Base-by-base conservation (phyloP, 2,797 vertebrate species). In the Antennarius maculatus region DNA sequence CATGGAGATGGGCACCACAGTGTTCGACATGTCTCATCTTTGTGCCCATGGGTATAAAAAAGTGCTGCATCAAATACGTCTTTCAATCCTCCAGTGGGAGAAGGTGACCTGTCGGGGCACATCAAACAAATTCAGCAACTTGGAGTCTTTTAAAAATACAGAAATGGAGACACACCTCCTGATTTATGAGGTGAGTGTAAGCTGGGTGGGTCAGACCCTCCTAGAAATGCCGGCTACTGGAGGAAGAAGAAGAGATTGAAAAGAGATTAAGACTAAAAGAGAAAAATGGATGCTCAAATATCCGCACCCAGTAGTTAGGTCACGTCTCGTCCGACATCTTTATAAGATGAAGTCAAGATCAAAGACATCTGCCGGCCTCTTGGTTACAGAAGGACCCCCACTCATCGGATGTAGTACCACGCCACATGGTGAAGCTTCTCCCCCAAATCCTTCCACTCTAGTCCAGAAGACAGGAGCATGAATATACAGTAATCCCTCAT, bases 1-100 rank as follows among this genome's bases (percentile, higher is more conserved):
- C 83, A 85, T 88, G 82, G 90, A 84, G 83, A 90, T 87, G 77
- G 89, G 86, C 88, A 85, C 79, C 76, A 88, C 74, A 76, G 74
- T 54, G 57, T 80, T 77, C 10, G 28, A 64, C 16, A 29, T 37
- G 34, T 76, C 76, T 70, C 79, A 23, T 23, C 8, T 86, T 81
- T 81, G 66, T 81, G 77, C 83, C 81, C 72, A 76, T 50, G 65
- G 79, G 80, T 88, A 81, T 88, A 80, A 76, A 65, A 85, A 81
- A 86, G 77, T 50, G 71, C 79, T 71, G 71, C 82, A 82, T 77
- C 73, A 78, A 77, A 82, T 76, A 71, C 83, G 76, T 82, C 79
- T 86, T 89, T 81, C 81, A 80, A 77, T 69, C 78, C 77, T 76
- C 81, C 52, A 55, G 79, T 71, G 71, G 76, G 80, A 82, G 77